These are phyloP conservation scores for Apis cerana DNA, from an alignment of 1,140 invertebrate genomes.

Conservation along the genomic window DNA sequence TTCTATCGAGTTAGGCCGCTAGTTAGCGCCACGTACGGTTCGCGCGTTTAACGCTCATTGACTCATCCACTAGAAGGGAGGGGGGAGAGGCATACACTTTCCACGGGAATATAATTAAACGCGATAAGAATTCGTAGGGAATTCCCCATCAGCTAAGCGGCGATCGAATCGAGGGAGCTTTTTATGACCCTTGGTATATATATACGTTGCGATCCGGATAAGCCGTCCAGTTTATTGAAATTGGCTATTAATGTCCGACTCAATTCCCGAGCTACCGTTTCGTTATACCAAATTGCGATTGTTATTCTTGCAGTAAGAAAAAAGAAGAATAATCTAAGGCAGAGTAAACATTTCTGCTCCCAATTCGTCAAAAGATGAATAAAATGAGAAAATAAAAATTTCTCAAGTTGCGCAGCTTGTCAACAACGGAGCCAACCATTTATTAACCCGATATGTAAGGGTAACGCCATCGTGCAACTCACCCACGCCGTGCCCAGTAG, in stretches of 20 bases:
- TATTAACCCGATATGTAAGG: not conserved
- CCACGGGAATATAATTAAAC: slow-evolving; percentile 47
- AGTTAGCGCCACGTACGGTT: slow-evolving; percentile 8
- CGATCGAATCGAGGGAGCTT: slow-evolving; percentile 25
- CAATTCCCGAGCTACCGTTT: not conserved
- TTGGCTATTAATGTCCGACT: not conserved
- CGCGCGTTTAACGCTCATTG: slow-evolving; percentile 59
- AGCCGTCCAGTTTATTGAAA: not conserved
- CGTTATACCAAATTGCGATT: too few relatives aligned
- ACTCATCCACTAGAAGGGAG: slow-evolving; percentile 47
- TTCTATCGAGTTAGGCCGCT: slow-evolving; percentile 19
- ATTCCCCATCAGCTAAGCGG: not conserved
- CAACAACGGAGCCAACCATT: not conserved
- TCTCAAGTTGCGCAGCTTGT: too few relatives aligned
- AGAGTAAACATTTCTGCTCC: too few relatives aligned
- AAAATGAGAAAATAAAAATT: too few relatives aligned
- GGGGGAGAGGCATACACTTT: slow-evolving; percentile 12
- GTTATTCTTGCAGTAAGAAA: too few relatives aligned
- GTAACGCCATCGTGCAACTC: not conserved
- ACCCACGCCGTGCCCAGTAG: not conserved
- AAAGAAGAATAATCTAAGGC: too few relatives aligned
- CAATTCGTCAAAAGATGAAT: too few relatives aligned
- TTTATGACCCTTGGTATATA: not conserved
- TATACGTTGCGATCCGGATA: not conserved
- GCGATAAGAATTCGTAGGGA: slow-evolving; percentile 57